Evolutionary conservation across 2,888 invertebrate genomes (phyloP).

Genomic region (Pollenia griseotomentosa): DNA sequence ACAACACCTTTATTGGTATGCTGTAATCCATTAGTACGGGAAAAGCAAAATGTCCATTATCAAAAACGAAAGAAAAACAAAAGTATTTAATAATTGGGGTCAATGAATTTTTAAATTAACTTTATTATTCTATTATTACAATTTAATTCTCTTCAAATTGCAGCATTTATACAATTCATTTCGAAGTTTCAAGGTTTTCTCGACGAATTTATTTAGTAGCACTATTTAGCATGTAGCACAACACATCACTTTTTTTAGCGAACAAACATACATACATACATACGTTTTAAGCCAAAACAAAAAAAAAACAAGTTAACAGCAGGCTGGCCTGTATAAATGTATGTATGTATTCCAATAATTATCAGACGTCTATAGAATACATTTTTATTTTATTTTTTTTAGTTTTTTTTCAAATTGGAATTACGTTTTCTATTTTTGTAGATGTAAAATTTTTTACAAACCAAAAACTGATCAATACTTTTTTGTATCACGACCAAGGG

Average conservation of each 20-base stretch:
- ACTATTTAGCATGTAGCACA: slow-evolving; percentile 42
- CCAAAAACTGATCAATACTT: slow-evolving; percentile 55
- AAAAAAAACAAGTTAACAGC: slow-evolving; percentile 36
- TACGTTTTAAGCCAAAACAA: slow-evolving; percentile 21
- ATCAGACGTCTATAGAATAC: slow-evolving; percentile 7
- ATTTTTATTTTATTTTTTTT: background rate
- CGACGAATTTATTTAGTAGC: slow-evolving; percentile 31
- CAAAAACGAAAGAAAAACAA: slow-evolving; percentile 30
- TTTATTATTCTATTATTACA: slow-evolving; percentile 6
- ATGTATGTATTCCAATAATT: slow-evolving; percentile 17
- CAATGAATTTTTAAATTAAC: slow-evolving; percentile 52
- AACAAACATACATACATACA: background rate
- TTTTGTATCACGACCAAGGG: slow-evolving; percentile 70
- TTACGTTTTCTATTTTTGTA: slow-evolving; percentile 38
- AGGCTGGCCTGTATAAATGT: slow-evolving; percentile 5
- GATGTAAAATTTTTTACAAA: slow-evolving; percentile 27
- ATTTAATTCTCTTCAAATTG: slow-evolving; percentile 31
- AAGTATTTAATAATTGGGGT: slow-evolving; percentile 29
- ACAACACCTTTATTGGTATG: slow-evolving; percentile 28
- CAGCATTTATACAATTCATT: slow-evolving; percentile 34
- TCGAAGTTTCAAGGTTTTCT: slow-evolving; percentile 63
- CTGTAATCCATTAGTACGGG: slow-evolving; percentile 50
- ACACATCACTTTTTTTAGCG: slow-evolving; percentile 34
- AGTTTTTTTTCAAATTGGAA: slow-evolving; percentile 38
- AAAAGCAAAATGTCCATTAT: slow-evolving; percentile 55